Percentiles rank a stretch among this genome's conserved stretches.
Evolutionary conservation across 2,888 invertebrate species (phyloP).

Genomic region (Hanleya hanleyi): DNA sequence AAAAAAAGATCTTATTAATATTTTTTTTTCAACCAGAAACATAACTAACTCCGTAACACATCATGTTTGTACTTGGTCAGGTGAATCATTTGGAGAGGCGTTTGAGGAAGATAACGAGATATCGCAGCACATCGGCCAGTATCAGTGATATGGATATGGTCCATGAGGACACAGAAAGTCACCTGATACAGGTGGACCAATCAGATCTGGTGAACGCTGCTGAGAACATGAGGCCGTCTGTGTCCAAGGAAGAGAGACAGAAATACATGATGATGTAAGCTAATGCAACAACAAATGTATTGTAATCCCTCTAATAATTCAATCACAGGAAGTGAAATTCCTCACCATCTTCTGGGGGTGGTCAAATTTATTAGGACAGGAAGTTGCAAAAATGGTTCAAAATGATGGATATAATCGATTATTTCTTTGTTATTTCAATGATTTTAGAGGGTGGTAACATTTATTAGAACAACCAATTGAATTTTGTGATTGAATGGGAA

Average conservation of each 20-base stretch:
- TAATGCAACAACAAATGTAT: background rate
- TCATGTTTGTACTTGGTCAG: background rate
- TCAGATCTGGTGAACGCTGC: constrained; percentile 81
- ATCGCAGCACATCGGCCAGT: background rate
- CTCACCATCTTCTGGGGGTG: too few relatives aligned
- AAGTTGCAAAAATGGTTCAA: too few relatives aligned
- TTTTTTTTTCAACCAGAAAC: background rate
- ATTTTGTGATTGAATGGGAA: too few relatives aligned
- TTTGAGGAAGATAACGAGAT: background rate
- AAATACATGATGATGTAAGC: constrained; percentile 87
- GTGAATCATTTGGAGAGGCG: background rate
- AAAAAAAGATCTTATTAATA: too few relatives aligned
- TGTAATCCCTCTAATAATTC: too few relatives aligned
- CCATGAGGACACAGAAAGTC: constrained; percentile 13
- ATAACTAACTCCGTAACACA: background rate
- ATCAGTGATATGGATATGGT: background rate
- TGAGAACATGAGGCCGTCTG: constrained; percentile 84
- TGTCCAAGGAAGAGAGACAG: constrained; percentile 80
- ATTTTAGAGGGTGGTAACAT: too few relatives aligned
- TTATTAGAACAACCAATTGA: too few relatives aligned
- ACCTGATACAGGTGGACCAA: constrained; percentile 74
- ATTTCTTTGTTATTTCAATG: too few relatives aligned
- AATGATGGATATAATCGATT: too few relatives aligned
- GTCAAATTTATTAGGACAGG: too few relatives aligned
- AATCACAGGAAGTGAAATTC: too few relatives aligned